Evolutionary conservation across 2,888 invertebrate species (phyloP).

Genomic region (Ernsta delagoae): DNA sequence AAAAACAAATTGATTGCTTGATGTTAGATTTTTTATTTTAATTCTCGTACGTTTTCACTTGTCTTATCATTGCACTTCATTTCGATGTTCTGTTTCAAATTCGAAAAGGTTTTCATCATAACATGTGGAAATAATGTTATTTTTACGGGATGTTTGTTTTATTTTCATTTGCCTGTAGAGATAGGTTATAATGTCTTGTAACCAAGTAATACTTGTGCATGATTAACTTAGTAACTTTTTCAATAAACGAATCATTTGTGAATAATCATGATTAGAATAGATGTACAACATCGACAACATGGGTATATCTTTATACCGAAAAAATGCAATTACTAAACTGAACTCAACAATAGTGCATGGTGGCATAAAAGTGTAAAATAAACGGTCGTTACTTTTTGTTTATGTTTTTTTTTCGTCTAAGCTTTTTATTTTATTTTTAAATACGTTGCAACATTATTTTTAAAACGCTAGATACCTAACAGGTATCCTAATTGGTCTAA

Average conservation of each 20-base stretch:
- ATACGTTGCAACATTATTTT: constrained; percentile 46
- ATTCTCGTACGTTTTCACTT: constrained; percentile 71
- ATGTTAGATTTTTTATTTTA: constrained; percentile 68
- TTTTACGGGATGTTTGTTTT: constrained; percentile 56
- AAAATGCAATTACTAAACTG: constrained; percentile 30
- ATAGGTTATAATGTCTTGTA: constrained; percentile 61
- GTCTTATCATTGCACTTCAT: constrained; percentile 77
- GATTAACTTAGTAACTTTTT: constrained; percentile 46
- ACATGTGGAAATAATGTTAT: constrained; percentile 13
- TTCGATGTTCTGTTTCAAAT: constrained; percentile 66
- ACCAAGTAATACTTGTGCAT: constrained; percentile 72
- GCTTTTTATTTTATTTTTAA: constrained; percentile 43
- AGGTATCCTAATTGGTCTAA: constrained; percentile 49
- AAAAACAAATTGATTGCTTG: constrained; percentile 73
- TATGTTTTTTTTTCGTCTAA: constrained; percentile 41
- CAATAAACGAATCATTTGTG: constrained; percentile 14
- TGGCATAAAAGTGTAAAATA: constrained; percentile 51
- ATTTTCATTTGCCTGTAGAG: constrained; percentile 72
- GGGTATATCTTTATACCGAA: constrained; percentile 36
- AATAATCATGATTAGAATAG: constrained; percentile 32
- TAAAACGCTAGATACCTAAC: constrained; percentile 42
- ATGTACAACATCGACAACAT: constrained; percentile 41
- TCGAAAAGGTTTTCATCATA: constrained; percentile 42
- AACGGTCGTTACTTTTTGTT: constrained; percentile 39
- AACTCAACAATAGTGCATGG: constrained; percentile 59